Evolutionary conservation across 1,140 invertebrate genomes (phyloP).

Genomic region (Episyrphus balteatus): DNA sequence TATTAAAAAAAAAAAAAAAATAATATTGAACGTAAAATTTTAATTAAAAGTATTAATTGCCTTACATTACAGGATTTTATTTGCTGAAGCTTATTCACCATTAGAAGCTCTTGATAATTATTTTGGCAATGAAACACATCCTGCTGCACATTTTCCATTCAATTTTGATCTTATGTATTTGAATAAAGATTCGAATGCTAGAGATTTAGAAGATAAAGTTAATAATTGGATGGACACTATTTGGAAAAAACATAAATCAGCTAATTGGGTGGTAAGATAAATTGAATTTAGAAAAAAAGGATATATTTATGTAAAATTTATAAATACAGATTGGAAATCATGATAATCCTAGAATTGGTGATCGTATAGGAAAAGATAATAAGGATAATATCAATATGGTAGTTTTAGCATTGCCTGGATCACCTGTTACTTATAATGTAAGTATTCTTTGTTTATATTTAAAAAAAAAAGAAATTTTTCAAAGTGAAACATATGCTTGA

Average conservation of each 20-base stretch:
- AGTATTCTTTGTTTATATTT: no score
- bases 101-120: conserved; percentile 41
- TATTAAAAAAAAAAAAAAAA: no score
- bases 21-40: no score
- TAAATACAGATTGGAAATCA: conserved; percentile 55
- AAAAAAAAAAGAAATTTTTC: no score
- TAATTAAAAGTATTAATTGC: no score
- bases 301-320: no score
- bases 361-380: conserved; percentile 44
- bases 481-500: no score
- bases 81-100: conserved; percentile 54
- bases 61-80: conserved; percentile 56
- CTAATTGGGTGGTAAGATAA: conserved; percentile 43
- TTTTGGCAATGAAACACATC: conserved; percentile 40
- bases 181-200: conserved; percentile 29
- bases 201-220: conserved; percentile 34
- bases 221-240: conserved; percentile 40
- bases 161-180: conserved; percentile 44
- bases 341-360: conserved; percentile 46
- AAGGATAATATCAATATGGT: conserved; percentile 57
- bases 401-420: conserved; percentile 55
- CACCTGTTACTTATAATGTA: conserved; percentile 63
- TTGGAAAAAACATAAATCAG: conserved; percentile 33
- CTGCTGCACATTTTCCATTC: conserved; percentile 48
- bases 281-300: not conserved